A percentile compares a stretch with the other conserved stretches of the same genome.
These are phyloP conservation scores for Megalopta genalis DNA, from an alignment of 1,140 invertebrate genomes.

Conservation along the genomic window DNA sequence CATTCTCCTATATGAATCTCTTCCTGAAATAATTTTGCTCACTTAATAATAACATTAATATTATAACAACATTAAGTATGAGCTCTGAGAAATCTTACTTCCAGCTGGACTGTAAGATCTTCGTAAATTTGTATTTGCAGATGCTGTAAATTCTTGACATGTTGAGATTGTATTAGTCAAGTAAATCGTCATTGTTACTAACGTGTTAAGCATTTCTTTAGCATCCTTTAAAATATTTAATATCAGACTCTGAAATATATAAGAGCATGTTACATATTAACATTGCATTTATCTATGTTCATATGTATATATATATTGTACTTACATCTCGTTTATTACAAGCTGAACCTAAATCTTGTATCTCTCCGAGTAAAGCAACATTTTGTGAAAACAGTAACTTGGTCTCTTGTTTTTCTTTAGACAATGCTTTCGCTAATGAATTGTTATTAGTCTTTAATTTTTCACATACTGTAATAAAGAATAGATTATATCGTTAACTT, in stretches of 20 bases:
- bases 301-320: background rate
- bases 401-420: slow-evolving; percentile 68
- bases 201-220: slow-evolving; percentile 64
- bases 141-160: slow-evolving; percentile 63
- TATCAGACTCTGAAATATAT: slow-evolving; percentile 61
- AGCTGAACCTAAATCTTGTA: slow-evolving; percentile 63
- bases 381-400: slow-evolving; percentile 68
- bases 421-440: slow-evolving; percentile 69
- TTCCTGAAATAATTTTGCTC: slow-evolving; percentile 48
- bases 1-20: slow-evolving; percentile 62
- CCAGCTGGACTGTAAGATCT: slow-evolving; percentile 46
- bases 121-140: slow-evolving; percentile 26
- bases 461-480: slow-evolving; percentile 64
- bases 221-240: slow-evolving; percentile 64
- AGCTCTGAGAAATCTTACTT: slow-evolving; percentile 48
- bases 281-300: background rate
- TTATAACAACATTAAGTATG: slow-evolving; percentile 3
- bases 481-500: slow-evolving; percentile 10
- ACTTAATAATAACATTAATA: background rate
- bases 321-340: slow-evolving; percentile 69
- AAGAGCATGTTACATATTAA: background rate
- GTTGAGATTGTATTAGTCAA: slow-evolving; percentile 66
- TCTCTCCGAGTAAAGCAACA: slow-evolving; percentile 61
- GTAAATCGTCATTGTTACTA: slow-evolving; percentile 64
- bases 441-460: slow-evolving; percentile 71